Base-by-base conservation (phyloP, 2,797 vertebrate genomes). In the Chrosomus eos region DNA sequence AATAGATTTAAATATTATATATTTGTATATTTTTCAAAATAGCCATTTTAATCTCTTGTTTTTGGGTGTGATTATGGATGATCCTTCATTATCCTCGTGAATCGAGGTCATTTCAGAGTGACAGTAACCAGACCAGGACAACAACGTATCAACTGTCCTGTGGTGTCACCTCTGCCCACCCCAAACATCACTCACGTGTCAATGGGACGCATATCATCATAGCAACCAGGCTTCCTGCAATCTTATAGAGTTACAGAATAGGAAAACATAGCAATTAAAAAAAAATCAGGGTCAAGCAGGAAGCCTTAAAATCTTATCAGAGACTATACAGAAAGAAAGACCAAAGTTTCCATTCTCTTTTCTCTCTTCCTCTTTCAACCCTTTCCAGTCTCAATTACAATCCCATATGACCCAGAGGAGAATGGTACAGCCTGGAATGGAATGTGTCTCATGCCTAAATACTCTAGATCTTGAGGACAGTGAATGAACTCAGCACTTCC, bases 381-480 rank as follows among this genome's bases (percentile, higher is more conserved):
- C 28, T 84, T 83, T 75, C 82, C 11, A 16, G 86, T 84, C 85
- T 89, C 89, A 78, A 83, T 76, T 33, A 75, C 79, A 86, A 86
- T 80, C 76, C 78, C 79, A 71, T 72, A 86, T 85, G 83, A 55
- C 89, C 88, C 90, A 91, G 89, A 87, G 36, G 90, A 82, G 93
- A 91, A 72, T 89, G 93, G 93, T 92, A 94, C 92, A 81, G 73
- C 60, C 16, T 81, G 88, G 90, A 88, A 76, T 87, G 90, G 93
- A 93, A 94, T 93, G 91, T 82, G 74, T 83, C 88, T 88, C 84
- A 86, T 62, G 19, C 13, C 55, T 88, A 66, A 87, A 88, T 78
- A 45, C 7, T 66, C 73, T 82, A 87, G 87, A 71, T 79, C 60
- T 3, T 33, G 83, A 76, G 18, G 83, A 71, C 75, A 87, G 36